These are phyloP conservation scores for Erythrocercus mccallii DNA, from an alignment of 2,113 vertebrate species.

Conservation along the genomic window DNA sequence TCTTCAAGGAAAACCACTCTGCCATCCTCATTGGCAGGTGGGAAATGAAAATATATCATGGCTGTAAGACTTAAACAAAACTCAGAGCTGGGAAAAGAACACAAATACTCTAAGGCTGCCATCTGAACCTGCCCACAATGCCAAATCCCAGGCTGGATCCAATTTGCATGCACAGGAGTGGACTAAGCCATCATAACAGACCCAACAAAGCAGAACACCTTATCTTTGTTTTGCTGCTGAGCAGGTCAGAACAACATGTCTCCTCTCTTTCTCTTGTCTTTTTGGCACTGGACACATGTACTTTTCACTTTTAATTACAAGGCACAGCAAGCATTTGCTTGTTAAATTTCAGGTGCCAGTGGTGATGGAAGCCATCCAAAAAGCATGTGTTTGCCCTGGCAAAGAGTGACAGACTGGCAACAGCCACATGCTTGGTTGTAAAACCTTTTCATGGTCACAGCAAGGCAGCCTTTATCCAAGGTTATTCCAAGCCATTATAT, in stretches of 20 bases:
- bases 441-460: constrained; percentile 29
- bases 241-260: constrained; percentile 36
- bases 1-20: constrained; percentile 24
- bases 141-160: not conserved
- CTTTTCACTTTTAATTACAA: constrained; percentile 70
- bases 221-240: constrained; percentile 14
- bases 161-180: not conserved
- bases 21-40: not conserved
- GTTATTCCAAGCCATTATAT: not conserved
- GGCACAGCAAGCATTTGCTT: constrained; percentile 60
- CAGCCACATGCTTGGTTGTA: not conserved
- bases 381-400: constrained; percentile 54
- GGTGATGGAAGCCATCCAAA: constrained; percentile 59
- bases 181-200: not conserved
- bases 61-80: not conserved
- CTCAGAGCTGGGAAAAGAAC: not conserved
- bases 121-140: not conserved
- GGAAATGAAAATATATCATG: not conserved
- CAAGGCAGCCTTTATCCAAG: not conserved
- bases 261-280: constrained; percentile 12
- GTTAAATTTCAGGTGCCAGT: constrained; percentile 60
- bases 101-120: not conserved
- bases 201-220: not conserved
- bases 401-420: constrained; percentile 41
- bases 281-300: constrained; percentile 55